phyloP scores from a whole-genome alignment of 2,888 invertebrate species.

The Cephus pulcher region DNA sequence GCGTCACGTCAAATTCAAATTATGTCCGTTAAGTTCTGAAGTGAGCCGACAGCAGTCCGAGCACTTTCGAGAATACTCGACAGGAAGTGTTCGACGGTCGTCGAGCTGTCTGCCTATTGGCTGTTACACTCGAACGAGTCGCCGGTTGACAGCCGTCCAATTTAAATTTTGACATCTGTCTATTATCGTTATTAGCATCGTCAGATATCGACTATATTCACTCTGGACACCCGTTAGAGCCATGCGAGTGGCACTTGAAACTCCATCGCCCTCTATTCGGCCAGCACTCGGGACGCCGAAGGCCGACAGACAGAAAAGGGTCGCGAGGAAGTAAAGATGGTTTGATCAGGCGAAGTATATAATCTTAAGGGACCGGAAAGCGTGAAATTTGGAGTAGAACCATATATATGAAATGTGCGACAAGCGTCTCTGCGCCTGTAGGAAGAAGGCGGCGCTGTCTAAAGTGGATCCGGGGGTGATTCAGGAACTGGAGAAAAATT shows the following conservation, averaged over 20 bases:
- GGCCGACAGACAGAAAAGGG: neutral
- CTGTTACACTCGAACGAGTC: neutral
- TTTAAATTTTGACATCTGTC: neutral
- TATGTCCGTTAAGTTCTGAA: neutral
- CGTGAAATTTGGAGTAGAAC: neutral
- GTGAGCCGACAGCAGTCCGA: neutral
- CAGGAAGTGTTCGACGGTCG: neutral
- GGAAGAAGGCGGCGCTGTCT: conserved; percentile 31
- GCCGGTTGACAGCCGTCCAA: neutral
- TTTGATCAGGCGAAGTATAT: neutral
- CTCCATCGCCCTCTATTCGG: conserved; percentile 3
- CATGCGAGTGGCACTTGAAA: neutral
- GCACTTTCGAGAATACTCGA: neutral
- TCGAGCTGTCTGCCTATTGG: neutral
- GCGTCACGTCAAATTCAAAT: neutral
- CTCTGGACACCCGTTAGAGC: neutral
- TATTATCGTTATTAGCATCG: neutral
- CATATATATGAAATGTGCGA: conserved; percentile 49
- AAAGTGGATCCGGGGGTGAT: conserved; percentile 43
- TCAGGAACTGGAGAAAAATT: conserved; percentile 68
- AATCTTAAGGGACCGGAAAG: neutral
- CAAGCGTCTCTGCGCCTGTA: conserved; percentile 49
- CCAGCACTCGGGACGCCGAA: neutral
- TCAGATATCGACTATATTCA: neutral
- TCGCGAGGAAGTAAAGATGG: neutral